Percentiles rank a stretch among this genome's conserved stretches.
These are phyloP conservation scores for Jordanella pulchra DNA, from an alignment of 2,797 vertebrate genomes.

Conservation along the genomic window DNA sequence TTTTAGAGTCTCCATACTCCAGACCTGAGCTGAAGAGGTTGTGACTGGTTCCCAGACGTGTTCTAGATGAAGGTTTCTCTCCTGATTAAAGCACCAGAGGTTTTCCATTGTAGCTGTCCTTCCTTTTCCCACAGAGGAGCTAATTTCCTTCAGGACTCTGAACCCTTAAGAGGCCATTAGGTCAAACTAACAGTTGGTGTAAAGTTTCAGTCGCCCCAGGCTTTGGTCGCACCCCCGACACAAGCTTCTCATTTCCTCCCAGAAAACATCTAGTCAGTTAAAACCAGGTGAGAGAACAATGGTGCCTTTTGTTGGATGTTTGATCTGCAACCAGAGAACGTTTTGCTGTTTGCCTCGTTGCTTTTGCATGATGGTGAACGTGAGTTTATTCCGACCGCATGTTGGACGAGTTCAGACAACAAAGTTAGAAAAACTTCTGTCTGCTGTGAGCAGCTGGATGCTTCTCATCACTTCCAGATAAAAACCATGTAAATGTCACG, in stretches of 20 bases:
- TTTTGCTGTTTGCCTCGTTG: too few relatives aligned
- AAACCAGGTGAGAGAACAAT: not conserved
- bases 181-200: constrained; percentile 49
- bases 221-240: not conserved
- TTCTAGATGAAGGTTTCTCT: not conserved
- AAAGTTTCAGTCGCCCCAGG: constrained; percentile 11
- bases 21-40: too few relatives aligned
- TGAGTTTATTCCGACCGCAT: too few relatives aligned
- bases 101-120: not conserved
- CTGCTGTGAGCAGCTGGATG: too few relatives aligned
- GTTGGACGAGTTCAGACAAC: too few relatives aligned
- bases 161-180: constrained; percentile 20
- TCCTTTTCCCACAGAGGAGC: not conserved
- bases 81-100: not conserved
- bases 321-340: not conserved
- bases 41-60: not conserved
- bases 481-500: too few relatives aligned
- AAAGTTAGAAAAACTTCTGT: too few relatives aligned
- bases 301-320: not conserved
- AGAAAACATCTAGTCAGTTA: not conserved
- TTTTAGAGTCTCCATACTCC: too few relatives aligned
- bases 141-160: not conserved
- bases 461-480: too few relatives aligned
- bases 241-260: not conserved
- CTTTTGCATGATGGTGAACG: too few relatives aligned